Conservation (phyloP, 2,113 vertebrate genomes). For the Pipa parva region DNA sequence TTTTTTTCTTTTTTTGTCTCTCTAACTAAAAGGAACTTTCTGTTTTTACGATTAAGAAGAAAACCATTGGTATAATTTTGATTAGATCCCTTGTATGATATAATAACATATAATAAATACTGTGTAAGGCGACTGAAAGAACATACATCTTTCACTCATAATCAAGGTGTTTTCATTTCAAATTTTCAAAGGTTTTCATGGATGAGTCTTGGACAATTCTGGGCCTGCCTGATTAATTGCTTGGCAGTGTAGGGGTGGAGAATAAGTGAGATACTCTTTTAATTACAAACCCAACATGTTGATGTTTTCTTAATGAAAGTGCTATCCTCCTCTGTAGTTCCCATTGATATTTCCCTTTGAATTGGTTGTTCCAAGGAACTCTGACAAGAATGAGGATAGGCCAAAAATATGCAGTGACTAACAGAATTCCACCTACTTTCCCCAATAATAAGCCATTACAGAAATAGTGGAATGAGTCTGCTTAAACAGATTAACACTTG, state of each 20-base stretch:
- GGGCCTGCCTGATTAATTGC: no score
- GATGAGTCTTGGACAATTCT: no score
- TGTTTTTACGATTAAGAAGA: no score
- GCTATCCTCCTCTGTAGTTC: neutral
- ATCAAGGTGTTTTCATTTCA: no score
- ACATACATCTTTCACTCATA: no score
- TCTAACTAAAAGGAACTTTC: no score
- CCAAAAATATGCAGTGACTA: constrained; percentile 33
- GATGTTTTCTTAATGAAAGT: neutral
- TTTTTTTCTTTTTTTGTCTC: neutral
- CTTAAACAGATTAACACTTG: neutral
- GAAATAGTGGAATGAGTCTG: neutral
- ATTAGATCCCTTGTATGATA: no score
- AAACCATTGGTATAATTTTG: no score
- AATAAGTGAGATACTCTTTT: neutral
- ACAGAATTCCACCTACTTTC: constrained; percentile 22
- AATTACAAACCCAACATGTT: neutral
- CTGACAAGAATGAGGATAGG: constrained; percentile 3
- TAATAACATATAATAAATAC: no score
- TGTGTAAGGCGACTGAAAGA: no score
- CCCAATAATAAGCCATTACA: constrained; percentile 8
- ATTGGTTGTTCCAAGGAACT: neutral
- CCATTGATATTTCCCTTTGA: constrained; percentile 1
- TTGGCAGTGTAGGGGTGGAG: no score
- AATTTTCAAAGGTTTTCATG: no score